phyloP scores from a whole-genome alignment of 2,888 invertebrate species.

The Rotaria sp. region DNA sequence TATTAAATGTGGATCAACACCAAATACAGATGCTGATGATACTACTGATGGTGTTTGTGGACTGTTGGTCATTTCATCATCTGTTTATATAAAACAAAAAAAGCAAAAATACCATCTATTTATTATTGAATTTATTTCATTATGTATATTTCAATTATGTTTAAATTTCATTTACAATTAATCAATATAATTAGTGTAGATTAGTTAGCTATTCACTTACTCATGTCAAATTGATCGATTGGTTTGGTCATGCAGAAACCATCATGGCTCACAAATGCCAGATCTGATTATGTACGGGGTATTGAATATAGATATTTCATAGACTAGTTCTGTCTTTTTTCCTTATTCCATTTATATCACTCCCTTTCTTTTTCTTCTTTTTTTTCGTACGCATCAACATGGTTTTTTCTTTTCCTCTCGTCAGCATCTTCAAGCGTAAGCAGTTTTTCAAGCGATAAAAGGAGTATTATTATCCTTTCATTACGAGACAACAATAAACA shows the following conservation, averaged over 20 bases:
- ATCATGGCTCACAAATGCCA: background rate
- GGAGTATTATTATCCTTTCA: background rate
- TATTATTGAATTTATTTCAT: no score
- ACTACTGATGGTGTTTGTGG: background rate
- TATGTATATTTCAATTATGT: background rate
- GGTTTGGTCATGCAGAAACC: background rate
- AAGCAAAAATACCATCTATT: background rate
- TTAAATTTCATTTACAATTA: background rate
- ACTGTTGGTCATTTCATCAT: background rate
- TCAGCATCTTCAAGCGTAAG: background rate
- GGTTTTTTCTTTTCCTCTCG: background rate
- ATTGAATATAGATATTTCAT: background rate
- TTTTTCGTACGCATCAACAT: background rate
- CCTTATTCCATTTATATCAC: background rate
- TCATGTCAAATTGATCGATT: background rate
- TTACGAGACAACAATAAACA: background rate
- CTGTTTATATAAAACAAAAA: background rate
- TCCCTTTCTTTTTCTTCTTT: background rate
- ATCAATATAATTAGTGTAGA: background rate
- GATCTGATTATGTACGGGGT: background rate
- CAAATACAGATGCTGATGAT: background rate
- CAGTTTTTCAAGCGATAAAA: background rate
- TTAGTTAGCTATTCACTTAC: background rate
- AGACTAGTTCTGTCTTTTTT: background rate
- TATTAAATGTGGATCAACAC: constrained; percentile 32